A percentile compares a stretch with the other conserved stretches of the same genome.
Evolutionary conservation across 37 sponge, comb jelly and placozoan species (phyloP).

Genomic region (Petrosia ficiformis): DNA sequence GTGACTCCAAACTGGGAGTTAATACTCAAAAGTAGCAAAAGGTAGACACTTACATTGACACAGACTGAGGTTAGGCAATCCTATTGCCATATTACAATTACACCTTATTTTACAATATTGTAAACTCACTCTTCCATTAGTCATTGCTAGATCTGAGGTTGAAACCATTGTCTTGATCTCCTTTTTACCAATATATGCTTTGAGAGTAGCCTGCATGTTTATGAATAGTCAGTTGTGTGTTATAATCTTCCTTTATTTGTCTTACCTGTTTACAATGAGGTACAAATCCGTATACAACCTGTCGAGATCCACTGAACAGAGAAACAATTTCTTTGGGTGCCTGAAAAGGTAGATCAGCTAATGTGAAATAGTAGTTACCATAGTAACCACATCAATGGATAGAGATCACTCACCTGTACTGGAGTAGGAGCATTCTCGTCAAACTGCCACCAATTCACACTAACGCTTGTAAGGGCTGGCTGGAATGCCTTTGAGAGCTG

Average conservation of each 20-base stretch:
- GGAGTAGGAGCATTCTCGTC: conserved; percentile 66
- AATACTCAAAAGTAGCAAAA: too few species aligned
- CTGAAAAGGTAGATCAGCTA: conserved; percentile 17
- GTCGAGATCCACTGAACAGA: conserved; percentile 86
- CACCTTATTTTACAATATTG: background rate
- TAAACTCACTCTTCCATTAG: conserved; percentile 66
- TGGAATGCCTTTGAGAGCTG: conserved; percentile 88
- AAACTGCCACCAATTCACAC: conserved; percentile 88
- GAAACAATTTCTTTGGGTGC: conserved; percentile 86
- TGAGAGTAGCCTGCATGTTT: conserved; percentile 64
- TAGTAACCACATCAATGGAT: background rate
- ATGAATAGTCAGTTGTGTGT: background rate
- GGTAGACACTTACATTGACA: too few species aligned
- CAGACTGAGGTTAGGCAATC: too few species aligned
- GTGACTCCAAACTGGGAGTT: too few species aligned
- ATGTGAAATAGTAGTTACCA: background rate
- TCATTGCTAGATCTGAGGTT: conserved; percentile 80
- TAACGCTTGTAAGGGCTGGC: conserved; percentile 83
- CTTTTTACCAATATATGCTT: conserved; percentile 89
- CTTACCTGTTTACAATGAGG: conserved; percentile 77
- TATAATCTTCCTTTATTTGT: background rate
- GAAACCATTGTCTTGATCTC: conserved; percentile 87
- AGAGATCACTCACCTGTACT: conserved; percentile 74
- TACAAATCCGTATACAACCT: conserved; percentile 96
- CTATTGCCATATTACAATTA: too few species aligned